Percentiles rank a stretch among this genome's conserved stretches.
Conservation (phyloP, 2,888 invertebrate species). For the Ophioninae sp. region DNA sequence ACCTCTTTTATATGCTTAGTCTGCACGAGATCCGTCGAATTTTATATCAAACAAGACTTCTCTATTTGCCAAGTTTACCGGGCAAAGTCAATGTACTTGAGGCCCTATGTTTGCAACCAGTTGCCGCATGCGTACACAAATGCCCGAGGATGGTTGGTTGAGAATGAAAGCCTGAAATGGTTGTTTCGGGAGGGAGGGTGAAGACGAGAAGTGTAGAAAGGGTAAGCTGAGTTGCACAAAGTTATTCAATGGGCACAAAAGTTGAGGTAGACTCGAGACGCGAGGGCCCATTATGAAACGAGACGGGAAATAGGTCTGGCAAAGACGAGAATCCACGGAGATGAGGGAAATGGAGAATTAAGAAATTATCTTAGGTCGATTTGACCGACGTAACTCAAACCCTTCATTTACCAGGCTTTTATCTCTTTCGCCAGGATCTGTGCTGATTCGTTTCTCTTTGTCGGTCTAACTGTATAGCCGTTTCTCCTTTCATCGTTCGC, state of each 20-base stretch:
- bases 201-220: not conserved
- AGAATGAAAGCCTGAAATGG: too few species aligned
- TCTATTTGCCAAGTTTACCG: slow-evolving; percentile 1
- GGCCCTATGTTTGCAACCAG: slow-evolving; percentile 1
- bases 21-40: slow-evolving; percentile 2
- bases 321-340: slow-evolving; percentile 20
- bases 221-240: slow-evolving; percentile 49
- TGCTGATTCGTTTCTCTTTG: not conserved
- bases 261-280: slow-evolving; percentile 38
- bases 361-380: slow-evolving; percentile 51
- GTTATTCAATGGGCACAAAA: slow-evolving; percentile 47
- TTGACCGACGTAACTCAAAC: slow-evolving; percentile 48
- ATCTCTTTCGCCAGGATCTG: not conserved
- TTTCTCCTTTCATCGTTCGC: not conserved
- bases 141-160: not conserved
- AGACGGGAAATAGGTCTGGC: slow-evolving; percentile 10
- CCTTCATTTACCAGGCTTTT: slow-evolving; percentile 16
- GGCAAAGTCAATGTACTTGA: slow-evolving; percentile 4
- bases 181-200: too few species aligned
- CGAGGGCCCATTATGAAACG: slow-evolving; percentile 18
- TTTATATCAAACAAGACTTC: slow-evolving; percentile 4
- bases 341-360: slow-evolving; percentile 30
- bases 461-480: not conserved
- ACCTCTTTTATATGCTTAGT: slow-evolving; percentile 13
- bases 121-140: slow-evolving; percentile 17